Base-by-base conservation (phyloP, 2,888 invertebrate species). In the Neoscelio sp. region DNA sequence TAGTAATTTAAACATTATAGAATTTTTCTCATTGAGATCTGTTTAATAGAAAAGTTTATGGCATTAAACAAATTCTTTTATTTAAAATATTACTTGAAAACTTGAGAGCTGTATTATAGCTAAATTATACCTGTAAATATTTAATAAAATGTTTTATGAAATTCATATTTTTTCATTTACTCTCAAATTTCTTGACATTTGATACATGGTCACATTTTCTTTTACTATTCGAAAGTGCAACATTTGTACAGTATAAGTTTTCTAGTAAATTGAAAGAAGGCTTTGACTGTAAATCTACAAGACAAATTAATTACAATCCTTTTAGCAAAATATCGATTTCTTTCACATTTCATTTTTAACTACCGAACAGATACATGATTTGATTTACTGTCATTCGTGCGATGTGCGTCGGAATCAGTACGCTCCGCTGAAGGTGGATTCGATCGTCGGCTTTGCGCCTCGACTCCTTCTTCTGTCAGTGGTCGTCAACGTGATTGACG, bases 401-500 rank as follows among this genome's bases (percentile, higher is more conserved):
- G 83, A 84, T 77, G 80, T 80, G 79, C 82, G 78, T 79, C 60
- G 80, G 73, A 80, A 80, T 79, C 77, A 80, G 73, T 70, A 80
- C 80, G 83, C 83, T 80, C 76, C 82, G 83, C 81, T 85, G 84
- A 87, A 84, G 84, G 68, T 83, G 81, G 85, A 84, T 85, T 84
- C 80, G 81, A 85, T 85, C 79, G 82, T 73, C 78, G 81, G 83
- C 79, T 82, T 82, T 82, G 83, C 81, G 80, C 80, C 71, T 78
- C 44, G 60, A 40, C 54, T 40, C 65, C 46, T 64, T 67, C 80
- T 83, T 80, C 85, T 83, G 85, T 85, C 86, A 82, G 81, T 85
- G 84, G 84, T 88, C 88, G 86, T 89, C 88, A 88, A 68, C 84
- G 83, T 88, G 89, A 89, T 88, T 88, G 89, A 88, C 87, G 87